These are phyloP conservation scores for Montipora sp. DNA, from an alignment of 64 coral and sea anemone genomes.

Conservation along the genomic window DNA sequence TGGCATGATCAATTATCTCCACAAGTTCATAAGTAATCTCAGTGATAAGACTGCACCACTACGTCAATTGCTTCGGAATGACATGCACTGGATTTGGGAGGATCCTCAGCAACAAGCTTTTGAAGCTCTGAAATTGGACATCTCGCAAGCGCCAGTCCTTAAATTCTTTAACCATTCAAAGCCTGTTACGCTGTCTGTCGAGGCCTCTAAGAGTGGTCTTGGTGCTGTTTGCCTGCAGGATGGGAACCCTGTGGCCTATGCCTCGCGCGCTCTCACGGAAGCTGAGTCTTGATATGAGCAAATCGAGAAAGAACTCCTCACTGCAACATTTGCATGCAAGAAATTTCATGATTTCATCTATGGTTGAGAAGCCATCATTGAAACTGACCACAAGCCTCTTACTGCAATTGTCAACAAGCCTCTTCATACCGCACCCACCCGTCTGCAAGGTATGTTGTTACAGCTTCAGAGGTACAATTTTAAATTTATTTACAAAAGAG, in stretches of 20 bases:
- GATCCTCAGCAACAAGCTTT: constrained; percentile 32
- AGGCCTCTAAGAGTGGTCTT: constrained; percentile 16
- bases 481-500: background rate
- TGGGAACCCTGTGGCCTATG: background rate
- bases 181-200: constrained; percentile 9
- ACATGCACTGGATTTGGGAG: background rate
- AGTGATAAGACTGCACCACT: constrained; percentile 10
- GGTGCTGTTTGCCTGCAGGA: constrained; percentile 37
- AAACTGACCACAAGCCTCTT: constrained; percentile 24
- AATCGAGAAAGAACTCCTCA: constrained; percentile 1
- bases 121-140: background rate
- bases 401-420: constrained; percentile 10
- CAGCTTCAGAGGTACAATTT: constrained; percentile 4
- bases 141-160: constrained; percentile 13
- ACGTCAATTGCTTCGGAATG: background rate
- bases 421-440: background rate
- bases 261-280: background rate
- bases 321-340: background rate
- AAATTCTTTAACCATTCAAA: constrained; percentile 23
- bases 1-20: constrained; percentile 56
- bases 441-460: background rate
- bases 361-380: background rate
- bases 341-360: background rate
- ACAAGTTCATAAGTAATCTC: constrained; percentile 58
- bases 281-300: background rate